Conservation (phyloP, 1,140 invertebrate species). For the Nephila pilipes region DNA sequence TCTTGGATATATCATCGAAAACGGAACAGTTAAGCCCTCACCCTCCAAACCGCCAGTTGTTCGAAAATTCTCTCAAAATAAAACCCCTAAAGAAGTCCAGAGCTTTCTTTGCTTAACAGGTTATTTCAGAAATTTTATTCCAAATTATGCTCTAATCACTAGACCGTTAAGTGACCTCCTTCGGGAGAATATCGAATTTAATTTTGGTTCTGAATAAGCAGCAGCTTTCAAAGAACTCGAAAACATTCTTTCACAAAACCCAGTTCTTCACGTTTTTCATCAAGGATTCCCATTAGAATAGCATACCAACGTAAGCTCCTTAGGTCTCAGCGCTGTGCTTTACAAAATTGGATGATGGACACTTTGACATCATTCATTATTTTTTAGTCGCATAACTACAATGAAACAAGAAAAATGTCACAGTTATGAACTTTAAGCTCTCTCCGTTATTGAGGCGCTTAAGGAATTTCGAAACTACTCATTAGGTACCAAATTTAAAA, state of each 20-base stretch:
- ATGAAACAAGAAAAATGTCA: background rate
- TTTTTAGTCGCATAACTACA: background rate
- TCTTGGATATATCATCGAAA: no score
- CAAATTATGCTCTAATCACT: constrained; percentile 78
- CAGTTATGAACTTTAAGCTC: constrained; percentile 7
- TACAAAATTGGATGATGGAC: constrained; percentile 79
- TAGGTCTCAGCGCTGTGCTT: constrained; percentile 82
- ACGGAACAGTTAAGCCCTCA: no score
- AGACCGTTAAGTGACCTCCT: constrained; percentile 80
- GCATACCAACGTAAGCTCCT: constrained; percentile 80
- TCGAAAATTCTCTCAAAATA: background rate
- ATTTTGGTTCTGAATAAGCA: constrained; percentile 79
- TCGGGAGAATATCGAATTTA: constrained; percentile 80
- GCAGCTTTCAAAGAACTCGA: constrained; percentile 81
- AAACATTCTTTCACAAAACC: no score
- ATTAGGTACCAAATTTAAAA: constrained; percentile 9
- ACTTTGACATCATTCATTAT: constrained; percentile 41
- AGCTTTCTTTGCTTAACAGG: constrained; percentile 77
- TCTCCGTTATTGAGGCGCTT: background rate
- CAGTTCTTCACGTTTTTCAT: no score
- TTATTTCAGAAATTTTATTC: constrained; percentile 80
- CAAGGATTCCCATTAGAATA: constrained; percentile 56
- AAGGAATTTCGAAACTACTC: constrained; percentile 26
- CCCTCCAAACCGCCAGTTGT: background rate
- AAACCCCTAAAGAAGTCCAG: background rate